Base-by-base conservation (phyloP, 2,888 invertebrate species). In the Microplitis deprimator region DNA sequence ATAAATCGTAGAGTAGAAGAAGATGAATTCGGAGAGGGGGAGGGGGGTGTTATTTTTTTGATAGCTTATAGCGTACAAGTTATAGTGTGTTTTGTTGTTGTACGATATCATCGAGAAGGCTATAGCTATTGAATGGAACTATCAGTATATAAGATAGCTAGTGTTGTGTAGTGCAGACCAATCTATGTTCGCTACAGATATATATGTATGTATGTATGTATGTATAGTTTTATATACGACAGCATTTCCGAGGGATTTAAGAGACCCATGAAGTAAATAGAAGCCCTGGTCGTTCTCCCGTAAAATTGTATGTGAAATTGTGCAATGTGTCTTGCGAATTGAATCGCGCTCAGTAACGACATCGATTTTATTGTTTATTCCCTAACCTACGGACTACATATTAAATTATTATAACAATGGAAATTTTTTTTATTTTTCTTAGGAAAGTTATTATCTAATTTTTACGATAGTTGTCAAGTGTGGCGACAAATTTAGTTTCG, bases 281-380 rank as follows among this genome's bases (percentile, higher is more conserved):
- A 85, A 89, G 86, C 86, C 85, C 86, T 88, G 88, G 85, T 86
- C 85, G 86, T 87, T 89, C 89, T 89, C 85, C 88, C 89, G 89
- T 89, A 89, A 89, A 89, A 89, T 89, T 89, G 89, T 89, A 89
- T 88, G 89, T 89, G 89, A 89, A 89, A 89, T 89, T 89, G 89
- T 87, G 89, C 89, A 88, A 89, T 89, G 89, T 89, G 88, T 89
- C 89, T 89, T 89, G 88, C 86, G 89, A 89, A 89, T 89, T 89
- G 89, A 89, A 89, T 89, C 85, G 89, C 85, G 89, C 88, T 71
- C 88, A 87, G 89, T 88, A 89, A 89, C 89, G 89, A 89, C 89
- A 89, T 89, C 89, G 89, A 89, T 89, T 89, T 89, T 89, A 89
- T 89, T 89, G 89, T 89, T 89, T 89, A 89, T 89, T 88, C 88